Evolutionary conservation across 2,797 vertebrate species (phyloP).

Genomic region (Ambastaia sidthimunki): DNA sequence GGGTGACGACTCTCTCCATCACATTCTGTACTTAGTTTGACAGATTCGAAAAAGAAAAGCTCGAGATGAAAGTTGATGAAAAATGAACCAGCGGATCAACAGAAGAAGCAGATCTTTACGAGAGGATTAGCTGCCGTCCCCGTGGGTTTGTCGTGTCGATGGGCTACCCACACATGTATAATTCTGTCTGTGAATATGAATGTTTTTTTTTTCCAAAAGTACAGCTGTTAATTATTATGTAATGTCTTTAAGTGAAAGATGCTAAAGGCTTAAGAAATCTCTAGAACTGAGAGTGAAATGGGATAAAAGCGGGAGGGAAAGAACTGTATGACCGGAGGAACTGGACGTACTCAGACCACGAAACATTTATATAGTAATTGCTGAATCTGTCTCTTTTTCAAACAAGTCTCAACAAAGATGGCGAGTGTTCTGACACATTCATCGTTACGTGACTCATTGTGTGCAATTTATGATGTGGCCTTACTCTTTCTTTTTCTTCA

Average conservation of each 20-base stretch:
- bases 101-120: slow-evolving; percentile 62
- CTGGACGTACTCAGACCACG: slow-evolving; percentile 41
- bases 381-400: slow-evolving; percentile 23
- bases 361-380: slow-evolving; percentile 38
- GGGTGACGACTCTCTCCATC: slow-evolving; percentile 51
- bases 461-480: slow-evolving; percentile 48
- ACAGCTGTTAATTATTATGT: slow-evolving; percentile 65
- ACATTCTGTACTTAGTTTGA: slow-evolving; percentile 55
- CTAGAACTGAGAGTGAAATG: slow-evolving; percentile 15
- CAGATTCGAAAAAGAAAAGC: slow-evolving; percentile 44
- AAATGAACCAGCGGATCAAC: slow-evolving; percentile 41
- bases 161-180: slow-evolving; percentile 74
- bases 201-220: slow-evolving; percentile 55
- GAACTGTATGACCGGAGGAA: slow-evolving; percentile 23
- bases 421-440: slow-evolving; percentile 1
- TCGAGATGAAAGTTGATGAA: slow-evolving; percentile 31
- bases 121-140: slow-evolving; percentile 64
- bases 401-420: slow-evolving; percentile 9
- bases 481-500: slow-evolving; percentile 66
- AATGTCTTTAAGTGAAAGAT: slow-evolving; percentile 51
- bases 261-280: slow-evolving; percentile 21
- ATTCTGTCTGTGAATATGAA: slow-evolving; percentile 72
- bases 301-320: slow-evolving; percentile 37
- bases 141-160: slow-evolving; percentile 59
- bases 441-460: slow-evolving; percentile 52